These are phyloP conservation scores for Tichodroma muraria DNA, from an alignment of 2,113 vertebrate species.

Conservation along the genomic window DNA sequence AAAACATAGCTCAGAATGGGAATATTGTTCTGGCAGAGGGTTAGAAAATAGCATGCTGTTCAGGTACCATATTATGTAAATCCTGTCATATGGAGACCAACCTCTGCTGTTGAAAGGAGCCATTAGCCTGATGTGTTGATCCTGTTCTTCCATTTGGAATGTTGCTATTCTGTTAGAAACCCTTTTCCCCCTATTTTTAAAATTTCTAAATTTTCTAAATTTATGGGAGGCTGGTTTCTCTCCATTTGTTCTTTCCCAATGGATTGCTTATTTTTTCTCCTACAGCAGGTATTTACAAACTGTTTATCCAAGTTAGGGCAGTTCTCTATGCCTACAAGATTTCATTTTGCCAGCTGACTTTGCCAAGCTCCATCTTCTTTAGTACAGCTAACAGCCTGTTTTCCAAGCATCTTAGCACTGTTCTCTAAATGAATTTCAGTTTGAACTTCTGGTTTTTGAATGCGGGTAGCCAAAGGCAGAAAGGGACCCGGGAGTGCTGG, in stretches of 20 bases:
- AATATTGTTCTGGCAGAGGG: background rate
- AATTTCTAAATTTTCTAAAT: background rate
- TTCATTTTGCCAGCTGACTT: background rate
- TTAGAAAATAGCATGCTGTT: background rate
- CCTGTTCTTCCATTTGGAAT: background rate
- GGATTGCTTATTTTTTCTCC: background rate
- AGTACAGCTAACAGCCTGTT: background rate
- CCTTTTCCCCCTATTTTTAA: rapidly evolving
- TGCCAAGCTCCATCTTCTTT: background rate
- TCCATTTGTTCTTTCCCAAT: background rate
- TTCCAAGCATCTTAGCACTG: background rate
- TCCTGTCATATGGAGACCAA: background rate
- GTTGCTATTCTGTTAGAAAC: background rate
- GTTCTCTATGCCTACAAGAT: background rate
- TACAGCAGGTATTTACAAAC: background rate
- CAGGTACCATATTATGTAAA: background rate
- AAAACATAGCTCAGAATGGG: background rate
- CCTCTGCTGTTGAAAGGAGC: background rate
- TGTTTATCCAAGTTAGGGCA: background rate
- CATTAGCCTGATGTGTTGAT: background rate
- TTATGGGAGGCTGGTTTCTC: background rate
- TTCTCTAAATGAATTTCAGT: background rate
- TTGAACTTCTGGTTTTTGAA: background rate
- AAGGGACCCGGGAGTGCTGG: too few relatives aligned
- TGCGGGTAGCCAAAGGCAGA: background rate